Conservation (phyloP, 2,113 vertebrate genomes). For the Eonycteris spelaea region DNA sequence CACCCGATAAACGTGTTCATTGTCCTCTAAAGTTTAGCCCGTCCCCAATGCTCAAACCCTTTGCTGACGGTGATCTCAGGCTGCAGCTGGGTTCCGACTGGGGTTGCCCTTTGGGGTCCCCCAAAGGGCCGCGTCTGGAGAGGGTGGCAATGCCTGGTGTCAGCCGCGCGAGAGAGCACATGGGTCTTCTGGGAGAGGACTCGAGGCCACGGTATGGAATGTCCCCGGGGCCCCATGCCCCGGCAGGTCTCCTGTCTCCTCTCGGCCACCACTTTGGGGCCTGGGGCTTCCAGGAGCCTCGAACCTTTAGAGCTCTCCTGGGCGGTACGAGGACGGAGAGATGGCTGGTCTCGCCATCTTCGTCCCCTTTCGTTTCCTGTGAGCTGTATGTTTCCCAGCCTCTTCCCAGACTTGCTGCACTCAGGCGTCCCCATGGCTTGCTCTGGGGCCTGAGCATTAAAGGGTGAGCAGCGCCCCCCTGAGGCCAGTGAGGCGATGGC, state of each 20-base stretch:
- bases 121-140: neutral
- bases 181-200: neutral
- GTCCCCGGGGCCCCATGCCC: neutral
- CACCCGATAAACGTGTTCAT: neutral
- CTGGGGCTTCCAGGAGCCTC: neutral
- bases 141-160: neutral
- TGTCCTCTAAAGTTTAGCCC: no score
- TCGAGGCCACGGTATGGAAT: neutral
- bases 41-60: neutral
- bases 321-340: no score
- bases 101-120: neutral
- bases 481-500: neutral
- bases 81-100: neutral
- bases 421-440: neutral
- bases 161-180: no score
- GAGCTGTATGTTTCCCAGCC: neutral
- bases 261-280: neutral
- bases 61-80: accelerated
- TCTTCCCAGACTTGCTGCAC: neutral
- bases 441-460: no score
- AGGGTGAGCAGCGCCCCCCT: neutral
- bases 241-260: neutral
- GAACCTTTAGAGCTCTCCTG: neutral
- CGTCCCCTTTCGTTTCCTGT: neutral
- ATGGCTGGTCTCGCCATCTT: neutral